Evolutionary conservation across 2,888 invertebrate species (phyloP), one percentile per base, ranked within the genome.

Genomic region (Hyposoter dolosus): DNA sequence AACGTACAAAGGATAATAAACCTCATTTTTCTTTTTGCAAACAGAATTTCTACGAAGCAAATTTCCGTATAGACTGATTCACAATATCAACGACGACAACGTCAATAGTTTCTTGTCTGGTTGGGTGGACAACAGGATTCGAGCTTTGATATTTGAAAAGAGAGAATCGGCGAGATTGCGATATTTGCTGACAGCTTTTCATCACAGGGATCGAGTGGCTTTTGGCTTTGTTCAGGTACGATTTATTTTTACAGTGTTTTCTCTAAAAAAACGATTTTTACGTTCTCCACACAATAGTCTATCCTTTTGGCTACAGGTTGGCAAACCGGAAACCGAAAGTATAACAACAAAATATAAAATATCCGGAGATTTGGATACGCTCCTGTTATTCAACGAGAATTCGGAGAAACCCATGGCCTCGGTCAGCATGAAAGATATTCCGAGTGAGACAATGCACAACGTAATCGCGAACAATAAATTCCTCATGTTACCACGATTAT

Each of bases 331-430:
- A 86, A 96, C 96, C 0, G 95, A 95, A 87, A 95, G 95, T 87
- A 96, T 97, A 83, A 95, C 96, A 6, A 94, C 95, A 4, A 96
- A 96, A 76, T 98, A 96, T 94, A 97, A 97, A 94, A 96, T 98
- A 43, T 95, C 97, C 92, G 94, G 96, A 91, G 96, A 96, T 91
- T 95, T 96, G 94, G 98, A 98, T 91, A 97, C 97, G 0, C 95
- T 99, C 91, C 95, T 99, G 88, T 95, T 99, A 83, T 98, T 99
- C 93, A 98, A 99, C 94, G 99, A 99, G 93, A 97, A 97, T 92
- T 95, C 96, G 4, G 95, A 96, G 17, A 96, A 97, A 90, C 98
- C 98, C 0, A 97, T 97, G 84, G 98, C 98, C 50, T 97, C 97
- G 87, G 96, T 98, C 87, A 97, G 97, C 90, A 98, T 99, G 97